Percentiles rank a stretch among this genome's conserved stretches.
Evolutionary conservation across 1,140 invertebrate genomes (phyloP).

Genomic region (Trachymyrmex septentrionalis): DNA sequence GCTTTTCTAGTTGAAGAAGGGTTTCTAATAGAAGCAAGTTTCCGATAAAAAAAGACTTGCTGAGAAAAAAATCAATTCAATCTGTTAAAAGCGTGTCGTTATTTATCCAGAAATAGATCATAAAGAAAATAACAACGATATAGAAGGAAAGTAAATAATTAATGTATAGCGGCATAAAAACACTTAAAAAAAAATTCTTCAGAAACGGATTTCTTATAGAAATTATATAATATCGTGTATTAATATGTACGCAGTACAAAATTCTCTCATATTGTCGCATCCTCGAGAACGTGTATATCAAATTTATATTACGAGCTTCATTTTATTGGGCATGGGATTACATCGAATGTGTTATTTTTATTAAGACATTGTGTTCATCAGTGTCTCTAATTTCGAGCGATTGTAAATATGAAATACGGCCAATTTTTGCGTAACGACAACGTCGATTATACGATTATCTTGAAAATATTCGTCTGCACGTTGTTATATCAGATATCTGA

Average conservation of each 20-base stretch:
- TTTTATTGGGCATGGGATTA: slow-evolving; percentile 69
- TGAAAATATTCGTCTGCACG: neutral
- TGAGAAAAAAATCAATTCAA: neutral
- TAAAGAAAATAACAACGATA: slow-evolving; percentile 37
- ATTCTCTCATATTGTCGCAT: slow-evolving; percentile 10
- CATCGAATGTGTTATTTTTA: slow-evolving; percentile 53
- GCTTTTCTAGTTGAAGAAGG: neutral
- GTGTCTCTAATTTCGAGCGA: slow-evolving; percentile 70
- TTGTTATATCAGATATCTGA: neutral
- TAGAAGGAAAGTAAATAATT: slow-evolving; percentile 54
- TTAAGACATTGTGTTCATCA: slow-evolving; percentile 70
- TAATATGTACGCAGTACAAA: slow-evolving; percentile 40
- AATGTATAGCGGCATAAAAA: slow-evolving; percentile 15
- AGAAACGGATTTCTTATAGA: slow-evolving; percentile 1
- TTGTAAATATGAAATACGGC: slow-evolving; percentile 47
- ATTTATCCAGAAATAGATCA: neutral
- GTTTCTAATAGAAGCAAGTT: too few relatives aligned
- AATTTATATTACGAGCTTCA: slow-evolving; percentile 60
- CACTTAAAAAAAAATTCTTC: neutral
- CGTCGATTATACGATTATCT: neutral
- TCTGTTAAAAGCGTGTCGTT: neutral
- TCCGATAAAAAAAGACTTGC: too few relatives aligned
- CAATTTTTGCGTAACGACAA: slow-evolving; percentile 13
- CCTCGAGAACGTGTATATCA: neutral
- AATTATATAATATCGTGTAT: slow-evolving; percentile 17